These are phyloP conservation scores for Sus scrofa DNA, from an alignment of 2,113 vertebrate genomes.

Conservation along the genomic window DNA sequence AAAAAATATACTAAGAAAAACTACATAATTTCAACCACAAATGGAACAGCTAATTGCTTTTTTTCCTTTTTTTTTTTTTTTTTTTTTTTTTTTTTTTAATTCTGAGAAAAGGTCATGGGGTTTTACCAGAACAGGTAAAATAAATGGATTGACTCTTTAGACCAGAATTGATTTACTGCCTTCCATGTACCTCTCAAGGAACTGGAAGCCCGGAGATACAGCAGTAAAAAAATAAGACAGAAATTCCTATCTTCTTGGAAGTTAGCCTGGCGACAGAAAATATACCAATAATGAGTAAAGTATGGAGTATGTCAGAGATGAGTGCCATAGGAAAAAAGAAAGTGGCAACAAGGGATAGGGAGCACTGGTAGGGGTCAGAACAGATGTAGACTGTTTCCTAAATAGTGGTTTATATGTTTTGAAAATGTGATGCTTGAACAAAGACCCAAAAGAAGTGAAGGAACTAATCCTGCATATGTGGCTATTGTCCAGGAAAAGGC, in stretches of 20 bases:
- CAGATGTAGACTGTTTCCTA: neutral
- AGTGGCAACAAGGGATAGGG: neutral
- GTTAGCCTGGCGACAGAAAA: neutral
- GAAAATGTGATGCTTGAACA: neutral
- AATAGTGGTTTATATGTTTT: neutral
- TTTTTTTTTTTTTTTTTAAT: too few species aligned
- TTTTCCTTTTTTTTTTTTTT: too few species aligned
- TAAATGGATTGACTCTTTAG: neutral
- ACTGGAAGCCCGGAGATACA: accelerated
- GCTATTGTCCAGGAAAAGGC: neutral
- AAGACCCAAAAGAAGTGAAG: neutral
- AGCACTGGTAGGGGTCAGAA: accelerated
- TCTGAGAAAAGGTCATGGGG: neutral
- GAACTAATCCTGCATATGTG: accelerated
- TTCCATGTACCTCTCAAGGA: neutral
- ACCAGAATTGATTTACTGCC: neutral
- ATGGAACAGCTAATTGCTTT: neutral
- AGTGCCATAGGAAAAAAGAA: neutral
- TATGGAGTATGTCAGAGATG: neutral
- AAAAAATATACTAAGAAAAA: neutral
- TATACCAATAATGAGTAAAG: neutral
- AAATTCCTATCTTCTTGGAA: neutral
- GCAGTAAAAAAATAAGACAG: neutral
- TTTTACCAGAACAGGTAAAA: neutral
- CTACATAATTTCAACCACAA: neutral